These are phyloP conservation scores for Chanos chanos DNA, from an alignment of 2,797 vertebrate genomes.

Conservation along the genomic window DNA sequence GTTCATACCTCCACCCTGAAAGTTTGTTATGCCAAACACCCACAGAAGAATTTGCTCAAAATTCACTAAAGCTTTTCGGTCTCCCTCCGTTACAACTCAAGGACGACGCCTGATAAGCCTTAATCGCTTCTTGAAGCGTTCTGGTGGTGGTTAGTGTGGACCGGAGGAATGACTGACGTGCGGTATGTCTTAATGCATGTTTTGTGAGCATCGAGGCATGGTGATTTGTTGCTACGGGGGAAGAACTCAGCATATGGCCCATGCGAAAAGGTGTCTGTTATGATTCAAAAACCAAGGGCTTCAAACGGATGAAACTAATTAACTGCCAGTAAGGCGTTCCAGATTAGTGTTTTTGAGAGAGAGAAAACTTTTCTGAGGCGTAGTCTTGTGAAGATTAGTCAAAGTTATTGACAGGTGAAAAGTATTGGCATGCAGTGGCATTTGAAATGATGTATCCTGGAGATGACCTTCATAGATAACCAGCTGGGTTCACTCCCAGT, in stretches of 20 bases:
- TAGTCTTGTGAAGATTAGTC: constrained; percentile 59
- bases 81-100: too few species aligned
- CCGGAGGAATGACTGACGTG: constrained; percentile 43
- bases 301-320: constrained; percentile 70
- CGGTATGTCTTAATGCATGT: constrained; percentile 55
- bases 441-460: constrained; percentile 54
- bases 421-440: constrained; percentile 50
- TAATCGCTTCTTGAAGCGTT: too few species aligned
- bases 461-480: constrained; percentile 56
- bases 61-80: too few species aligned
- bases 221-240: constrained; percentile 55
- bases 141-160: too few species aligned
- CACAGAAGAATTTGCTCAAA: too few species aligned
- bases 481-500: background rate
- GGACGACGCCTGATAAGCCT: too few species aligned
- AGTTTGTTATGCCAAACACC: too few species aligned
- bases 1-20: too few species aligned
- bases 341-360: constrained; percentile 50
- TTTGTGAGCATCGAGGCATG: constrained; percentile 61
- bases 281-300: constrained; percentile 60
- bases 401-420: too few species aligned
- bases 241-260: constrained; percentile 59
- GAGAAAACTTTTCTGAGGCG: constrained; percentile 54
- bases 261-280: constrained; percentile 71
- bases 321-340: constrained; percentile 64